Base-by-base conservation (phyloP, 1,140 invertebrate species). In the Dysdera silvatica region DNA sequence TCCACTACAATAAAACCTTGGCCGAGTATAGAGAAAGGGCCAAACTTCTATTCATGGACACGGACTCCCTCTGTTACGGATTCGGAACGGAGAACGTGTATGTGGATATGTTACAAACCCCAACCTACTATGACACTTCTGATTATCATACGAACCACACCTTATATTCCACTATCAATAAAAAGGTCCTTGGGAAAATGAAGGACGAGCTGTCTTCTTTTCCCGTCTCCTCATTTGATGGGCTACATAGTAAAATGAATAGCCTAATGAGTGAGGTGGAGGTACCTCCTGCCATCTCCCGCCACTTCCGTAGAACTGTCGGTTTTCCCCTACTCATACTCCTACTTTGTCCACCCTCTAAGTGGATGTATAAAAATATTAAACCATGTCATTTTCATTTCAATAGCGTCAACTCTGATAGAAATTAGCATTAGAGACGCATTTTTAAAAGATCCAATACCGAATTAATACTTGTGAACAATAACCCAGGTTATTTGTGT, bases 41-140 rank as follows among this genome's bases (percentile, higher is more conserved):
- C 12, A 60, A 55, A 26, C 54, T 78, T 0, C 63, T 72, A n/a
- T 77, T 73, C 49, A 77, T 71, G 14, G 78, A 80, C 67, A 80
- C 77, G 6, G 78, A 80, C 61, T 71, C 66, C 53, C 72, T 78
- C 8, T 69, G 73, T 3, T 77, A 76, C 62, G 54, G 74, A 35
- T 72, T 79, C 18, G 52, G 68, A 52, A 76, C 73, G 8, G 63
- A 72, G 5, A 72, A 80, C 67, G 68, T 78, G 52, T 78, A 78
- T 69, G 37, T 71, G 54, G 74, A 76, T 59, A 74, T 79, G 64
- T 66, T 61, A 26, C 20, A 63, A 48, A 53, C 68, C 57, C 6
- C 40, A 6, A 28, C 67, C 16, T 40, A 20, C 8, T 49, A 40
- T 20, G 58, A 61, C 26, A 49, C 29, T 12, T 59, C 57, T 16